Evolutionary conservation across 2,888 invertebrate genomes (phyloP), one percentile per base, ranked within the genome.

Genomic region (Sipha maydis): DNA sequence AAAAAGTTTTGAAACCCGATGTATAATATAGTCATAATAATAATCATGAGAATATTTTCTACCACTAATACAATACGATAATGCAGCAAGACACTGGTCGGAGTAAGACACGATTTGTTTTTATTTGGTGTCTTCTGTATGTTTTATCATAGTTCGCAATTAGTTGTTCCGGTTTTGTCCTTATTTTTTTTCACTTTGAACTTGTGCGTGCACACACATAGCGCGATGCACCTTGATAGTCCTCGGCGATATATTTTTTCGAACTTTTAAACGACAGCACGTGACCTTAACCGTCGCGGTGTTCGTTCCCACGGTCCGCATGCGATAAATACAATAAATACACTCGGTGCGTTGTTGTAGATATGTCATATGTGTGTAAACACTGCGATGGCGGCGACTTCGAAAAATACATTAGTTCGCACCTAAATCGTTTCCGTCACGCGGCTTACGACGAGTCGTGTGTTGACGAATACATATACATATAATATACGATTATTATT

Each of bases 391-490:
- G 31, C 76, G 84, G 11, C 41, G 76, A 3, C 61, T 28, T 41
- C 19, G 28, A 84, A 84, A 84, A 76, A 84, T 28, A 83, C 83
- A 83, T 83, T 83, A 83, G 76, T 73, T 84, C 84, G 84, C 84
- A 84, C 84, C 84, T 77, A 76, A 48, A 75, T n/a, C 76, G 84
- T 84, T 75, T 75, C 83, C 73, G 83, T 73, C 19, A 25, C 54
- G 41, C 38, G 34, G 48, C 48, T 48, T 9, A 48, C 31, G 31
- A 14, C 31, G 34, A 73, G 48, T 28, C 34, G 73, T 73, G 31
- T 73, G 73, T 73, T n/a, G 19, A 73, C 73, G 61, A 25, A 34
- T 14, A 25, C 19, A 61, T 34, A n/a, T 17, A 25, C 34, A 21
- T 61, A 56, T 56, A 17, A 5, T 21, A 61, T 61, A 61, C 21